These are phyloP conservation scores for Pholis gunnellus DNA, from an alignment of 2,113 vertebrate species.

Conservation along the genomic window DNA sequence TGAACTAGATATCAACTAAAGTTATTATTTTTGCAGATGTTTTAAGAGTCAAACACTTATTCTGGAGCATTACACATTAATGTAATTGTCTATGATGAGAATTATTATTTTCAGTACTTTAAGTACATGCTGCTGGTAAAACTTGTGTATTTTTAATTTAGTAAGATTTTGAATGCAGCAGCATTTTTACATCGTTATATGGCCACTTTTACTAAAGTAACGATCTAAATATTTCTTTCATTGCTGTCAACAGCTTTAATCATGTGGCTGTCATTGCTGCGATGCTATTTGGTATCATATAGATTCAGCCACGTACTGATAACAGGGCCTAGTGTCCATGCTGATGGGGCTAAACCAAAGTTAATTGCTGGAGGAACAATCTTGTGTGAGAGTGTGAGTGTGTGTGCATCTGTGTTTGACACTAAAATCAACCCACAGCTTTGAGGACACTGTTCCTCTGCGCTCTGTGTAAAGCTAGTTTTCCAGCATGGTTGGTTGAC, in stretches of 20 bases:
- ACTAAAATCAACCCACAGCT: neutral
- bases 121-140: neutral
- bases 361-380: neutral
- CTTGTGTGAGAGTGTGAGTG: neutral
- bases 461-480: constrained; percentile 6
- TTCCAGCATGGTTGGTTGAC: constrained; percentile 17
- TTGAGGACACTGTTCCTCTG: neutral
- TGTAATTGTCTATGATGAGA: neutral
- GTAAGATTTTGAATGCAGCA: neutral
- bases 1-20: neutral
- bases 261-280: neutral
- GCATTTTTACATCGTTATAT: neutral
- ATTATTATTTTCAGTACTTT: neutral
- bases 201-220: neutral
- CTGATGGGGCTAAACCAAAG: neutral
- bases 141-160: neutral
- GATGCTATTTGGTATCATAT: neutral
- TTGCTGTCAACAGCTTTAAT: neutral
- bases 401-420: neutral
- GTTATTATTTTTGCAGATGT: neutral
- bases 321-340: neutral
- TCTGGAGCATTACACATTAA: neutral
- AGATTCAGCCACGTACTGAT: neutral
- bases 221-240: neutral
- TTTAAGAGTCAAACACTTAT: neutral